Percentiles rank a stretch among this genome's conserved stretches.
These are phyloP conservation scores for Heterocephalus glaber DNA, from an alignment of 2,113 vertebrate species.

Conservation along the genomic window DNA sequence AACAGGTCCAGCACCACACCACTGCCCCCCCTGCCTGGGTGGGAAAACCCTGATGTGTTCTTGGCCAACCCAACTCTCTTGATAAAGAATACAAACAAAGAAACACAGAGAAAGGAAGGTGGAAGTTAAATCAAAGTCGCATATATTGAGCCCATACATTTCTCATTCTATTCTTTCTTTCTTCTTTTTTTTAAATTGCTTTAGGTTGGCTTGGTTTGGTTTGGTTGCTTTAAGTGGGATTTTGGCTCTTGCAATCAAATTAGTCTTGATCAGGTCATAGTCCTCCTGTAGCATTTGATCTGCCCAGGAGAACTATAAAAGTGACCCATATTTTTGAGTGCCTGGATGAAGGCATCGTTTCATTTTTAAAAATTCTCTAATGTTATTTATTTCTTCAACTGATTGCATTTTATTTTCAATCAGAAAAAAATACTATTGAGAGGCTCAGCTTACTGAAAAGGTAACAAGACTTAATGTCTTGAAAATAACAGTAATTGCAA, in stretches of 20 bases:
- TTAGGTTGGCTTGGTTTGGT: background rate
- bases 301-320: background rate
- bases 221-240: constrained; percentile 4
- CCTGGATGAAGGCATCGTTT: constrained; percentile 10
- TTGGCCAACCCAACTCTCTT: background rate
- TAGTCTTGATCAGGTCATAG: background rate
- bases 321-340: background rate
- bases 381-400: constrained; percentile 52
- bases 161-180: background rate
- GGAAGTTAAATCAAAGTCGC: background rate
- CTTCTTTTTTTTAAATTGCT: background rate
- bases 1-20: no score
- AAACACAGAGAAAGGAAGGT: background rate
- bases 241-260: background rate
- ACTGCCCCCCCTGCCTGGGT: background rate
- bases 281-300: background rate
- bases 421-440: background rate
- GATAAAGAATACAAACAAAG: background rate
- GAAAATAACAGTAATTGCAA: constrained; percentile 50
- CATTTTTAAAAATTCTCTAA: constrained; percentile 18
- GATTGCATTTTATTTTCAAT: constrained; percentile 66
- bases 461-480: constrained; percentile 9
- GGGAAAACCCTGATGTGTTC: background rate
- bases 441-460: constrained; percentile 16
- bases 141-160: background rate